Conservation (phyloP, 2,888 invertebrate genomes). For the Himalopsyche anomala region DNA sequence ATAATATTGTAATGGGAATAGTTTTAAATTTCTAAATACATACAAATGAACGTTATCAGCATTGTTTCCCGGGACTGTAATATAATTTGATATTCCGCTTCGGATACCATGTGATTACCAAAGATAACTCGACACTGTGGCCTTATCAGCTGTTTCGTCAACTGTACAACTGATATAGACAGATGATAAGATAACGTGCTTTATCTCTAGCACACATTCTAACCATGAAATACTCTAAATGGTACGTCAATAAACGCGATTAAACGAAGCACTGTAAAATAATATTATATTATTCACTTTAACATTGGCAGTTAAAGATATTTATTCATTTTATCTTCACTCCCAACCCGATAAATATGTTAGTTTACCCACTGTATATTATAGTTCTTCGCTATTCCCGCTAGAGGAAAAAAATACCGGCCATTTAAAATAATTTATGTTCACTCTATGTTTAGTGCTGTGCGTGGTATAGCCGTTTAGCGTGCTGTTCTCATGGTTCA, state of each 20-base stretch:
- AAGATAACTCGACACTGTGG: not conserved
- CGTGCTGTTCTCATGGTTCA: not conserved
- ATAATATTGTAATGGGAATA: too few relatives aligned
- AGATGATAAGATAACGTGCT: not conserved
- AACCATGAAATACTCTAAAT: not conserved
- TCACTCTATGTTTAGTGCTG: constrained; percentile 4
- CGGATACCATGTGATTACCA: not conserved
- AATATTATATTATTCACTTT: too few relatives aligned
- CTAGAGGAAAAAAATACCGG: not conserved
- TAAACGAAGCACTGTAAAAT: too few relatives aligned
- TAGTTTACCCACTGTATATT: not conserved
- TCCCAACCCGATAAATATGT: not conserved
- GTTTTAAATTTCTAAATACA: too few relatives aligned
- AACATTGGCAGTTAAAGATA: too few relatives aligned
- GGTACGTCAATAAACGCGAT: not conserved
- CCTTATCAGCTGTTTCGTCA: constrained; percentile 30
- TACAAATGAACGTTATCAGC: too few relatives aligned
- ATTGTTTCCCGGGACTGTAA: not conserved
- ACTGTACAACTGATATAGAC: not conserved
- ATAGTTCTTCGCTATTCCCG: not conserved
- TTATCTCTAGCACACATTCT: not conserved
- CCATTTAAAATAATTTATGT: constrained; percentile 11
- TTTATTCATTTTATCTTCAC: too few relatives aligned
- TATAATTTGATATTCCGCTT: not conserved
- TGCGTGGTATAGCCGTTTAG: not conserved